Conservation (phyloP, 2,888 invertebrate genomes). For the Tetragonisca angustula region DNA sequence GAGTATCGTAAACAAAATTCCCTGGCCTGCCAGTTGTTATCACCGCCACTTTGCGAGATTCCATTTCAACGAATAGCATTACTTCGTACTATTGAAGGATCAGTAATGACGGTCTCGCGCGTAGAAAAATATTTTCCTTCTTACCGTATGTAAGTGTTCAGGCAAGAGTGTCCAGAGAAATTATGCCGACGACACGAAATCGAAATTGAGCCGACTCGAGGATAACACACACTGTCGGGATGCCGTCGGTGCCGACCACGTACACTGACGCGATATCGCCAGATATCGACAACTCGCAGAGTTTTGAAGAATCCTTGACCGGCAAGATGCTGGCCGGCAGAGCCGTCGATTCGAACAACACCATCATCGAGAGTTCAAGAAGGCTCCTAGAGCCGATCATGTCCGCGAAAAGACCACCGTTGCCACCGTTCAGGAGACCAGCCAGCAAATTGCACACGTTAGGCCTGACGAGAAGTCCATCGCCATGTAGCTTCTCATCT, state of each 20-base stretch:
- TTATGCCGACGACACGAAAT: background rate
- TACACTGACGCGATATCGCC: constrained; percentile 26
- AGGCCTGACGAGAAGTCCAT: constrained; percentile 57
- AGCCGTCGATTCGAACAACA: constrained; percentile 8
- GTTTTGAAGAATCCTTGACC: constrained; percentile 8
- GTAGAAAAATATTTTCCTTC: too few species aligned
- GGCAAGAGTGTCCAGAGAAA: background rate
- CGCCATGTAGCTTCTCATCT: constrained; percentile 65
- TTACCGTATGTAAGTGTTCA: background rate
- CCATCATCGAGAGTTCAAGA: background rate
- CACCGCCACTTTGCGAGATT: background rate
- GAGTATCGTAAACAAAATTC: background rate
- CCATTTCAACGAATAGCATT: background rate
- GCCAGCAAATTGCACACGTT: constrained; percentile 33
- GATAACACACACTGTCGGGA: constrained; percentile 24
- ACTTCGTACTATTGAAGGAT: background rate
- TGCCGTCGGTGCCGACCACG: constrained; percentile 62
- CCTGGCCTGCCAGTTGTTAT: background rate
- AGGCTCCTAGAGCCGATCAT: constrained; percentile 10
- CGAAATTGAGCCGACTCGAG: background rate
- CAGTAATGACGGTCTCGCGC: background rate
- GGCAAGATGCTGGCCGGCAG: constrained; percentile 4
- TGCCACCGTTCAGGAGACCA: constrained; percentile 60
- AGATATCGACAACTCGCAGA: constrained; percentile 4
- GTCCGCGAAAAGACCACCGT: constrained; percentile 57